Conservation (phyloP, 2,113 vertebrate species). For the Bettongia penicillata region DNA sequence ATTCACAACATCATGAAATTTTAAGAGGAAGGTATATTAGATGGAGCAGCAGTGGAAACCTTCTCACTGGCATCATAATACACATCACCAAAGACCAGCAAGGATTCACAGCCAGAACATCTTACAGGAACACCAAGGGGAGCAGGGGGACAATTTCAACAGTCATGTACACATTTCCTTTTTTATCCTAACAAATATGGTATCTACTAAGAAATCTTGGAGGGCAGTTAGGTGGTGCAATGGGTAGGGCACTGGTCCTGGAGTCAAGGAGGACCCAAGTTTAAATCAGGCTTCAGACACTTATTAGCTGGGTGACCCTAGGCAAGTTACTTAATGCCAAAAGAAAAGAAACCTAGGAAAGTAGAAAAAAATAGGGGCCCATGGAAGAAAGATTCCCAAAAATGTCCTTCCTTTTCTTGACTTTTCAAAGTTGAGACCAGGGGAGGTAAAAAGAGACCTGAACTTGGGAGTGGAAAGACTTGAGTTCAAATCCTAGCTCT, state of each 20-base stretch:
- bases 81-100: background rate
- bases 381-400: background rate
- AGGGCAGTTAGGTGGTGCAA: background rate
- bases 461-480: background rate
- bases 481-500: background rate
- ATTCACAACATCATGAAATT: conserved; percentile 4
- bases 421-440: conserved; percentile 13
- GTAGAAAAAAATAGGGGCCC: conserved; percentile 7
- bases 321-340: background rate
- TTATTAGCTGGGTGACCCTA: background rate
- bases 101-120: conserved; percentile 30
- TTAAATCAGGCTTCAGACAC: background rate
- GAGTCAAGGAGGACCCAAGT: background rate
- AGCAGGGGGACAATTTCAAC: conserved; percentile 39
- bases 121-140: conserved; percentile 3
- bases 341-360: background rate
- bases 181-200: background rate
- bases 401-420: conserved; percentile 25
- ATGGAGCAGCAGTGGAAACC: conserved; percentile 13
- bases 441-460: background rate
- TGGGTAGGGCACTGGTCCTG: too few relatives aligned
- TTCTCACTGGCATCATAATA: conserved; percentile 36
- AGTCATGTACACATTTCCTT: background rate
- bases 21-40: conserved; percentile 52
- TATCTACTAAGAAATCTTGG: background rate